A percentile compares a stretch with the other conserved stretches of the same genome.
Conservation (phyloP, 2,797 vertebrate species). For the Enteromius treurensis region DNA sequence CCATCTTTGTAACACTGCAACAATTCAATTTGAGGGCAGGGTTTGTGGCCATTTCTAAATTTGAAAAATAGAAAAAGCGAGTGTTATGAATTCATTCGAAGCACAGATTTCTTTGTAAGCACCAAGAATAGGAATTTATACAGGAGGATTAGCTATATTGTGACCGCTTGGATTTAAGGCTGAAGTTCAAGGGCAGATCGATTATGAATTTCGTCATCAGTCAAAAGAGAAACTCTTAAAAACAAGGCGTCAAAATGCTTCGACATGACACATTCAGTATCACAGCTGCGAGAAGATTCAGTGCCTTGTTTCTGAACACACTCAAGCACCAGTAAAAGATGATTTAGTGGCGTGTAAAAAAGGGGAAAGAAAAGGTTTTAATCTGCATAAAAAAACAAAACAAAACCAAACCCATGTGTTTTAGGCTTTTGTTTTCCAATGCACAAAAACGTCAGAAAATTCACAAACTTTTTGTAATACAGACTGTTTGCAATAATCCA, state of each 20-base stretch:
- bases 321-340: slow-evolving; percentile 28
- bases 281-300: slow-evolving; percentile 1
- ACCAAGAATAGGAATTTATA: background rate
- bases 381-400: background rate
- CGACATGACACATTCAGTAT: background rate
- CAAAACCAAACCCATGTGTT: background rate
- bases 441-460: background rate
- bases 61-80: background rate
- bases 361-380: background rate
- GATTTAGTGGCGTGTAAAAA: slow-evolving; percentile 10
- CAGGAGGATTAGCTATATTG: background rate
- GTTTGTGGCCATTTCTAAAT: background rate
- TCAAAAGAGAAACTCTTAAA: background rate
- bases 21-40: background rate
- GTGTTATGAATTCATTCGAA: background rate
- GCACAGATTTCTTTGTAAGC: slow-evolving; percentile 9
- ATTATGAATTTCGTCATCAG: background rate
- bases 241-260: background rate
- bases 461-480: slow-evolving; percentile 24
- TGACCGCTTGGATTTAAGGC: slow-evolving; percentile 4
- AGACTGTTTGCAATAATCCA: background rate
- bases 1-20: background rate
- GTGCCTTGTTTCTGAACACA: slow-evolving; percentile 1
- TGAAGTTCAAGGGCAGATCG: background rate
- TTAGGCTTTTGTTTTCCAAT: background rate